phyloP scores from a whole-genome alignment of 2,888 invertebrate species.

The Caenorhabditis sp. region DNA sequence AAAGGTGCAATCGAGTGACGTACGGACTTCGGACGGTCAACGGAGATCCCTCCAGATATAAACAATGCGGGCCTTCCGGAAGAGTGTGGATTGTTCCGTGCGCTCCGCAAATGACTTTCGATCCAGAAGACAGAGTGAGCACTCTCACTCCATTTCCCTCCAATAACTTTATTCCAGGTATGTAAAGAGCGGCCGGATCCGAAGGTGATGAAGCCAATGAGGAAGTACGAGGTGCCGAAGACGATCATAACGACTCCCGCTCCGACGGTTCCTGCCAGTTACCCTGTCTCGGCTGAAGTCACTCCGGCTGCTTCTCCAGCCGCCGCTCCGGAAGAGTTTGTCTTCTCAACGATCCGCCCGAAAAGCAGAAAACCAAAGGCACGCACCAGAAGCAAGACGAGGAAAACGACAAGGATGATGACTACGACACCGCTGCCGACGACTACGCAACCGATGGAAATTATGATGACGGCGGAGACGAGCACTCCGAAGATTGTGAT shows the following conservation, averaged over 20 bases:
- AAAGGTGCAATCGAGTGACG: constrained; percentile 56
- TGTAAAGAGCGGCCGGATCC: constrained; percentile 46
- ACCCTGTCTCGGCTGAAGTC: constrained; percentile 23
- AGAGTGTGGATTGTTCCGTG: constrained; percentile 69
- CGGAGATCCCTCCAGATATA: constrained; percentile 62
- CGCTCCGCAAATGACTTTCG: constrained; percentile 62
- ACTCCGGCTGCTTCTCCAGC: constrained; percentile 12
- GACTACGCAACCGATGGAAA: background rate
- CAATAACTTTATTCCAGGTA: constrained; percentile 32
- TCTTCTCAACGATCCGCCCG: constrained; percentile 62
- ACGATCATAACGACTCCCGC: constrained; percentile 55
- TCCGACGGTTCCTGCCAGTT: constrained; percentile 24
- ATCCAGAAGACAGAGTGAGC: constrained; percentile 63
- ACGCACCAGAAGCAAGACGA: constrained; percentile 27
- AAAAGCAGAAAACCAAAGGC: constrained; percentile 49
- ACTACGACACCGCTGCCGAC: background rate
- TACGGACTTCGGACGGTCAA: constrained; percentile 61
- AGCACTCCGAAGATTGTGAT: constrained; percentile 42
- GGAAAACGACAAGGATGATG: constrained; percentile 23
- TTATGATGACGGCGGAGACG: background rate
- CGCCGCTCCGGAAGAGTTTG: constrained; percentile 59
- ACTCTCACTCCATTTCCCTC: background rate
- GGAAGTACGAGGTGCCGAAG: constrained; percentile 41
- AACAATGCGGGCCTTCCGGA: constrained; percentile 64
- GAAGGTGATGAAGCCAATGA: constrained; percentile 40